phyloP scores from a whole-genome alignment of 2,888 invertebrate species.

The Xestia rhomboidea region DNA sequence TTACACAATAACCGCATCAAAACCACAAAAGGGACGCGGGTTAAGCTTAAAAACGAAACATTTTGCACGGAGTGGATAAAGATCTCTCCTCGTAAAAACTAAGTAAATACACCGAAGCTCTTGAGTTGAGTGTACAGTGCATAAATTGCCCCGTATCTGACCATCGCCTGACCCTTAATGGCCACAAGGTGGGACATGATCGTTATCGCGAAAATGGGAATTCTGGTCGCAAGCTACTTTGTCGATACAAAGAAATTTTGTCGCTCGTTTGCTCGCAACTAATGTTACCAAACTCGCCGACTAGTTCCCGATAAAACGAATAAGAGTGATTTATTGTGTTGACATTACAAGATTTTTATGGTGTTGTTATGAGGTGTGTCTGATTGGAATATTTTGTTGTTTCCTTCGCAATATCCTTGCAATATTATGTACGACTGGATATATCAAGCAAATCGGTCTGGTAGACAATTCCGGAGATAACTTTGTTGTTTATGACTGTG shows the following conservation, averaged over 20 bases:
- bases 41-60: slow-evolving; percentile 72
- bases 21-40: slow-evolving; percentile 62
- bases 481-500: slow-evolving; percentile 21
- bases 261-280: slow-evolving; percentile 80
- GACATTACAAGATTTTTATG: slow-evolving; percentile 63
- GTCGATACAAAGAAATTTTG: slow-evolving; percentile 86
- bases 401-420: slow-evolving; percentile 19
- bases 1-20: slow-evolving; percentile 64
- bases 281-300: slow-evolving; percentile 72
- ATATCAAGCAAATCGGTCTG: slow-evolving; percentile 4
- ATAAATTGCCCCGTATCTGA: slow-evolving; percentile 88
- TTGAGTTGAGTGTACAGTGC: slow-evolving; percentile 87
- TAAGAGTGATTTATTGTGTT: slow-evolving; percentile 71
- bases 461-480: neutral
- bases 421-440: slow-evolving; percentile 2
- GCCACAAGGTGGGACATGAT: slow-evolving; percentile 88
- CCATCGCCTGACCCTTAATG: slow-evolving; percentile 89
- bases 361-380: slow-evolving; percentile 48
- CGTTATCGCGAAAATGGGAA: slow-evolving; percentile 86
- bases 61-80: slow-evolving; percentile 82
- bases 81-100: slow-evolving; percentile 82
- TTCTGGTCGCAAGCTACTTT: slow-evolving; percentile 82
- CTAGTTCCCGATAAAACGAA: slow-evolving; percentile 65
- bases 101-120: slow-evolving; percentile 83
- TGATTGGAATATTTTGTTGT: slow-evolving; percentile 49